Conservation (phyloP, 2,113 vertebrate species). For the Coracopsis vasa region DNA sequence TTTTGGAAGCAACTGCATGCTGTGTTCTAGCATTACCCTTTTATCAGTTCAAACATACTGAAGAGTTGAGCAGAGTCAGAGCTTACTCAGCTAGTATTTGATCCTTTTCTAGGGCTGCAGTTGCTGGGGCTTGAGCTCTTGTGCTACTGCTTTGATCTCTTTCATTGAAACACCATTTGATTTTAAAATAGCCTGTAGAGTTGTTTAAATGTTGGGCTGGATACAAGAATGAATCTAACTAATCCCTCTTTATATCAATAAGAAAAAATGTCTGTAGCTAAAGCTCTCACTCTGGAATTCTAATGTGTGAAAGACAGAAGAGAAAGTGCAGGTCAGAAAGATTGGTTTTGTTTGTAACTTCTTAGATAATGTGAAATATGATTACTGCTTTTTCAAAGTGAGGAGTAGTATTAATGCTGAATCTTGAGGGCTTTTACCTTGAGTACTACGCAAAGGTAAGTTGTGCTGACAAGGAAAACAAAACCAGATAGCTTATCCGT, state of each 20-base stretch:
- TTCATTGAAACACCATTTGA: neutral
- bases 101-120: neutral
- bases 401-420: neutral
- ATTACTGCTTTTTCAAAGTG: neutral
- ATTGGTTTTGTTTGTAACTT: neutral
- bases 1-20: neutral
- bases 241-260: neutral
- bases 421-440: neutral
- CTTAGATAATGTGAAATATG: neutral
- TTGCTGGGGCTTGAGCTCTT: neutral
- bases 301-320: neutral
- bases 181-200: conserved; percentile 1
- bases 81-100: conserved; percentile 30
- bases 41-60: neutral
- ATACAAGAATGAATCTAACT: neutral
- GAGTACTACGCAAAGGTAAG: neutral
- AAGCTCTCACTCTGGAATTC: neutral
- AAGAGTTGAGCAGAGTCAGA: neutral
- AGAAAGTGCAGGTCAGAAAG: neutral
- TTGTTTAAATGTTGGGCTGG: neutral
- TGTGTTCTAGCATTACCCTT: neutral
- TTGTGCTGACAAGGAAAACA: neutral
- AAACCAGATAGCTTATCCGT: neutral
- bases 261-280: neutral
- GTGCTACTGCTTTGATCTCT: neutral